A percentile compares a stretch with the other conserved stretches of the same genome.
Conservation (phyloP, 2,888 invertebrate species). For the Mesorhabditis sp. region DNA sequence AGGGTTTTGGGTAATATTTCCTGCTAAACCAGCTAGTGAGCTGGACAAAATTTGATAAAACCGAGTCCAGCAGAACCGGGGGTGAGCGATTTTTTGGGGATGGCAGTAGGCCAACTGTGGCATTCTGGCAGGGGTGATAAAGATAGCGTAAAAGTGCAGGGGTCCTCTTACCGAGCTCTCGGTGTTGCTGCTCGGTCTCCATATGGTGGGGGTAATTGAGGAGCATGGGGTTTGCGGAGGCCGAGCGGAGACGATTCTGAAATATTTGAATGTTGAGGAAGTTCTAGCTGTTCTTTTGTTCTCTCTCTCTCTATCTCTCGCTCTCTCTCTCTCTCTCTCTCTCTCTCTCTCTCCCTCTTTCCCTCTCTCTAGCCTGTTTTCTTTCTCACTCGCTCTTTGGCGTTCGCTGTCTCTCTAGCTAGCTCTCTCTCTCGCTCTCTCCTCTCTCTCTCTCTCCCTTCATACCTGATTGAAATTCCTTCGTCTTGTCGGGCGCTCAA, state of each 20-base stretch:
- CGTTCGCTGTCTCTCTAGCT: background rate
- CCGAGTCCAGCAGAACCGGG: too few species aligned
- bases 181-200: constrained; percentile 42
- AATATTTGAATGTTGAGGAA: constrained; percentile 12
- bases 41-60: too few species aligned
- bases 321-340: background rate
- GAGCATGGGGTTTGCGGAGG: constrained; percentile 35
- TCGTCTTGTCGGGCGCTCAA: constrained; percentile 30
- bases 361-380: constrained; percentile 20
- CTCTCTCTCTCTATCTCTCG: constrained; percentile 4
- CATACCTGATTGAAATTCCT: constrained; percentile 31
- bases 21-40: too few species aligned
- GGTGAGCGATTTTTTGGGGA: too few species aligned
- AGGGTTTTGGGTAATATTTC: too few species aligned
- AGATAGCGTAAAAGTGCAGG: too few species aligned
- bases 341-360: background rate
- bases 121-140: too few species aligned
- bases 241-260: constrained; percentile 33
- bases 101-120: too few species aligned
- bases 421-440: background rate
- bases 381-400: background rate
- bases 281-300: constrained; percentile 18
- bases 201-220: constrained; percentile 30
- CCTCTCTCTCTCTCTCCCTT: constrained; percentile 3
- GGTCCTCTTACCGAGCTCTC: constrained; percentile 29